phyloP scores from a whole-genome alignment of 2,113 vertebrate species.

The Tachysurus fulvidraco region DNA sequence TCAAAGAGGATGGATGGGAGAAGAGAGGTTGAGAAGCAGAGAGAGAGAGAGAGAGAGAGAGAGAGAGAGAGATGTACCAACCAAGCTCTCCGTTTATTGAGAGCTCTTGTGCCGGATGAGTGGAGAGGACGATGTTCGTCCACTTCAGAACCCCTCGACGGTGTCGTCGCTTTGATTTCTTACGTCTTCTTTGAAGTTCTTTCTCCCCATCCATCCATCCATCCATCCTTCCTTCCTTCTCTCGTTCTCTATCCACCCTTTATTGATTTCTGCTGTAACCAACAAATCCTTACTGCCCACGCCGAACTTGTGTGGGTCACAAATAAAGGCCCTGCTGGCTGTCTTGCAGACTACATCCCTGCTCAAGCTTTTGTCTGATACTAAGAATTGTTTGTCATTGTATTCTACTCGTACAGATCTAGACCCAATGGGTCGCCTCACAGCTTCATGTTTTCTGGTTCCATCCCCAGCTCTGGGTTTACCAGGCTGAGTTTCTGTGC shows the following conservation, averaged over 20 bases:
- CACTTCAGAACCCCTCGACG: constrained; percentile 12
- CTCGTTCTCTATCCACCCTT: constrained; percentile 51
- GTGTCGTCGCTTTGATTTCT: constrained; percentile 22
- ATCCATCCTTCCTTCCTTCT: background rate
- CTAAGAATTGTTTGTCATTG: background rate
- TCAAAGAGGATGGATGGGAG: background rate
- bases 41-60: background rate
- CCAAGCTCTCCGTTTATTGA: constrained; percentile 32
- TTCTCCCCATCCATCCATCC: background rate
- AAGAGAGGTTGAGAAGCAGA: background rate
- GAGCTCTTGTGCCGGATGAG: constrained; percentile 33
- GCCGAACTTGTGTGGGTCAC: constrained; percentile 57
- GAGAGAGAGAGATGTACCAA: background rate
- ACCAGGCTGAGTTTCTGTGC: background rate
- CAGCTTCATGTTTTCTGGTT: no score
- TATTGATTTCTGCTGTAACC: constrained; percentile 67
- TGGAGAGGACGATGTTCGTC: constrained; percentile 10
- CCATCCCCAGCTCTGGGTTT: no score
- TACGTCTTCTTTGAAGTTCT: constrained; percentile 18
- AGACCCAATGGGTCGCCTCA: background rate
- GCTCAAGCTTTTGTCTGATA: background rate
- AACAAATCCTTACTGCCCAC: constrained; percentile 63
- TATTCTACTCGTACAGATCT: background rate
- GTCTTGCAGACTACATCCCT: background rate
- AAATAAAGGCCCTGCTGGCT: constrained; percentile 4